Evolutionary conservation across 2,888 invertebrate species (phyloP), one percentile per base, ranked within the genome.

Genomic region (Amaurobius ferox): DNA sequence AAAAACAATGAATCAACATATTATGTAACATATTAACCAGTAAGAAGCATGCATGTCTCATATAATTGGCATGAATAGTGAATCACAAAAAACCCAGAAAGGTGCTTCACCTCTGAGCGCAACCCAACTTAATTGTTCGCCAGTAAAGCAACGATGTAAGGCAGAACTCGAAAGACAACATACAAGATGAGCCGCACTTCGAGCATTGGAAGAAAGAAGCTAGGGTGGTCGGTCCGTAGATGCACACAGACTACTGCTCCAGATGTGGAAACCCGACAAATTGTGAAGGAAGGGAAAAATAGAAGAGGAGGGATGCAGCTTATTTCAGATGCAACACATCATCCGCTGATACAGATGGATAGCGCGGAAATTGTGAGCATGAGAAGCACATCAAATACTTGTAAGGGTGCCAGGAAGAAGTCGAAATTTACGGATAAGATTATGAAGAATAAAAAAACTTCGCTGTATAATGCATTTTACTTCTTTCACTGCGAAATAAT

Each of bases 381-480:
- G 66, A 30, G 16, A 28, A 44, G 77, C 19, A 70, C n/a, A 71
- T 32, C 70, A 61, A 71, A 83, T 83, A 83, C 23, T 83, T 83
- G 83, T 55, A 55, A 1, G 19, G 9, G n/a, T 77, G 83, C 83
- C 77, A 83, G 74, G 55, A 72, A 55, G 1, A 19, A 55, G 23
- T 23, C 19, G 11, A 55, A 55, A 23, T 55, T 55, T 55, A 23
- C 5, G 23, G 5, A 23, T 55, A 55, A n/a, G 55, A 55, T 55
- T 23, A 55, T 11, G 55, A 2, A 23, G 5, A 23, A 35, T 7
- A 35, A 35, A 35, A 35, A 35, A 35, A n/a, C n/a, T n/a, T n/a
- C n/a, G n/a, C n/a, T n/a, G n/a, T n/a, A n/a, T n/a, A n/a, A n/a
- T n/a, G n/a, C n/a, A n/a, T n/a, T n/a, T n/a, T n/a, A n/a, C n/a